Evolutionary conservation across 2,888 invertebrate genomes (phyloP).

Genomic region (Crossocerus cetratus): DNA sequence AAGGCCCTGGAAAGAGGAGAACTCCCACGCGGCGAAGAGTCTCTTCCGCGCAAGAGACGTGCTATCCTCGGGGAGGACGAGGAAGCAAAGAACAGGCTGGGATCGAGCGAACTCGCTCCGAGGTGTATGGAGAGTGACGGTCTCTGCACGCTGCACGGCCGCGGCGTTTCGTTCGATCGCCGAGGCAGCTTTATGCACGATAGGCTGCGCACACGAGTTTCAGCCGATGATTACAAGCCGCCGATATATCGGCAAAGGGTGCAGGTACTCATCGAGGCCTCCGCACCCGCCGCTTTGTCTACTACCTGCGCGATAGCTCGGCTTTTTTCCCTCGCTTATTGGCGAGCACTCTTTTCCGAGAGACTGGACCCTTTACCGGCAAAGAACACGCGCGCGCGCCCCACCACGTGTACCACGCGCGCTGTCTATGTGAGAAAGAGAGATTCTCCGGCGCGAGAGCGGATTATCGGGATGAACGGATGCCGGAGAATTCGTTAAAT

Average conservation of each 20-base stretch:
- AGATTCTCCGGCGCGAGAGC: neutral
- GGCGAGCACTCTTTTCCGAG: conserved; percentile 1
- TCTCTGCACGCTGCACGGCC: too few relatives aligned
- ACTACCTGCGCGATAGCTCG: neutral
- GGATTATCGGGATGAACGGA: conserved; percentile 1
- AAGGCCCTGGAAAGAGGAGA: neutral
- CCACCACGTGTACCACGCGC: neutral
- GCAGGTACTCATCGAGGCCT: neutral
- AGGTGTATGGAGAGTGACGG: too few relatives aligned
- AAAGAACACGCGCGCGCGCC: neutral
- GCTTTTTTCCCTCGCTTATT: conserved; percentile 3
- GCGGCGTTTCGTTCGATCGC: conserved; percentile 1
- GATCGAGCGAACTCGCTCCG: neutral
- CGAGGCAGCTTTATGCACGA: neutral
- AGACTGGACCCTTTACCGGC: neutral
- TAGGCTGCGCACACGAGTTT: neutral
- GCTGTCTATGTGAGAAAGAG: neutral
- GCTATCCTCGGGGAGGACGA: neutral
- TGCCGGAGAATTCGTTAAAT: neutral
- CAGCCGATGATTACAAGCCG: conserved; percentile 3
- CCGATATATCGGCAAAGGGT: neutral
- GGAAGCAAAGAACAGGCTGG: neutral
- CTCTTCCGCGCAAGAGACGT: neutral
- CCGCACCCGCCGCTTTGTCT: neutral
- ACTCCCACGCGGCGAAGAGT: neutral